Conservation (phyloP, 2,113 vertebrate genomes). For the Oplegnathus fasciatus region DNA sequence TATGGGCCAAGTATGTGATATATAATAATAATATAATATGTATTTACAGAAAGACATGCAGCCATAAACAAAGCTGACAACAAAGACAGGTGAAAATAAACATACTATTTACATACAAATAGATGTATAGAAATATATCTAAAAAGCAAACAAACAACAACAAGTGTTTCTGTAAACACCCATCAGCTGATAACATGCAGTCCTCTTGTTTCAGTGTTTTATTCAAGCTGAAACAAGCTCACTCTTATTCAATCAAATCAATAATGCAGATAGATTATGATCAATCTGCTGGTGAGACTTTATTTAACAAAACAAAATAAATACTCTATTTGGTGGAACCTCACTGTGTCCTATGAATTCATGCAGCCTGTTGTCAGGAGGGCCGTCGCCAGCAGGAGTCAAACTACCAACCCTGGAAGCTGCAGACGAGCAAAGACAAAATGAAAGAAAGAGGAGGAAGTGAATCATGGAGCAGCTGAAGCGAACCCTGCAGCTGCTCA, state of each 20-base stretch:
- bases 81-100: too few species aligned
- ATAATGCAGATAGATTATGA: conserved; percentile 14
- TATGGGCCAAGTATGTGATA: too few species aligned
- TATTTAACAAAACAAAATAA: not conserved
- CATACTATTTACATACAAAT: too few species aligned
- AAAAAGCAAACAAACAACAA: too few species aligned
- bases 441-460: not conserved
- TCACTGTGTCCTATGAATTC: not conserved
- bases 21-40: too few species aligned
- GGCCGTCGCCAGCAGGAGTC: not conserved
- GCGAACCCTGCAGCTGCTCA: conserved; percentile 27
- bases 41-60: too few species aligned
- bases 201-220: not conserved
- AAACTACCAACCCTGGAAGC: not conserved
- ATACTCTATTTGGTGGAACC: not conserved
- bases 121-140: too few species aligned
- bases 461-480: not conserved
- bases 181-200: too few species aligned
- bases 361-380: not conserved
- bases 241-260: not conserved
- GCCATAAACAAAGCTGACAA: too few species aligned
- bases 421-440: not conserved
- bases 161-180: too few species aligned
- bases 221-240: not conserved
- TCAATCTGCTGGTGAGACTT: conserved; percentile 34